phyloP scores from a whole-genome alignment of 2,113 vertebrate species.

The Oreotrochilus melanogaster region DNA sequence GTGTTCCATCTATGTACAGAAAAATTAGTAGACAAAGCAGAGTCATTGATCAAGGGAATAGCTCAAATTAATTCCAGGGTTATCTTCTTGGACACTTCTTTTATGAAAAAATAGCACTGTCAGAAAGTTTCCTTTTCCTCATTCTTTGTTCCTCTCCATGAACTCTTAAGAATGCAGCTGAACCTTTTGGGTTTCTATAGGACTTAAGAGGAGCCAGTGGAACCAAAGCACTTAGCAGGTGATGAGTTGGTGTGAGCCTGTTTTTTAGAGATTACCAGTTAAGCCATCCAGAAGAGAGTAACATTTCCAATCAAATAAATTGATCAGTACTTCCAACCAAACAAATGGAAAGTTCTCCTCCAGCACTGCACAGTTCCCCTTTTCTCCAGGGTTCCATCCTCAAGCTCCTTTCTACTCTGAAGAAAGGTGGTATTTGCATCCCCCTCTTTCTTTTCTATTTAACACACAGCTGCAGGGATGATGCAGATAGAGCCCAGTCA shows the following conservation, averaged over 20 bases:
- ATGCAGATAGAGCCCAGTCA: not conserved
- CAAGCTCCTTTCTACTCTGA: not conserved
- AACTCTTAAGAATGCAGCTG: not conserved
- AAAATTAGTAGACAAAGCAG: not conserved
- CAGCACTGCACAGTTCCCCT: not conserved
- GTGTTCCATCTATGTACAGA: not conserved
- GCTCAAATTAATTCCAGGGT: not conserved
- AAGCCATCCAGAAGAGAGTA: not conserved
- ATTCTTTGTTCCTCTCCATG: not conserved
- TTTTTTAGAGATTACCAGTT: not conserved
- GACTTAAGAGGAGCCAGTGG: not conserved
- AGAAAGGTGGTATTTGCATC: not conserved
- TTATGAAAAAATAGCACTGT: not conserved
- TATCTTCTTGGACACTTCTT: not conserved
- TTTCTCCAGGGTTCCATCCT: not conserved
- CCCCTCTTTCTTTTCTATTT: not conserved
- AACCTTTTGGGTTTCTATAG: not conserved
- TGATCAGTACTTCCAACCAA: not conserved
- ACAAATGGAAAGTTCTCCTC: conserved; percentile 12
- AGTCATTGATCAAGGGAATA: not conserved
- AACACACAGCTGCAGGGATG: not conserved
- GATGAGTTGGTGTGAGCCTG: not conserved
- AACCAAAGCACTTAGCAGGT: not conserved
- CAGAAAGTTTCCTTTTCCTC: not conserved
- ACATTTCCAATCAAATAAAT: not conserved